These are phyloP conservation scores for Melitaea cinxia DNA, from an alignment of 1,140 invertebrate species.

Conservation along the genomic window DNA sequence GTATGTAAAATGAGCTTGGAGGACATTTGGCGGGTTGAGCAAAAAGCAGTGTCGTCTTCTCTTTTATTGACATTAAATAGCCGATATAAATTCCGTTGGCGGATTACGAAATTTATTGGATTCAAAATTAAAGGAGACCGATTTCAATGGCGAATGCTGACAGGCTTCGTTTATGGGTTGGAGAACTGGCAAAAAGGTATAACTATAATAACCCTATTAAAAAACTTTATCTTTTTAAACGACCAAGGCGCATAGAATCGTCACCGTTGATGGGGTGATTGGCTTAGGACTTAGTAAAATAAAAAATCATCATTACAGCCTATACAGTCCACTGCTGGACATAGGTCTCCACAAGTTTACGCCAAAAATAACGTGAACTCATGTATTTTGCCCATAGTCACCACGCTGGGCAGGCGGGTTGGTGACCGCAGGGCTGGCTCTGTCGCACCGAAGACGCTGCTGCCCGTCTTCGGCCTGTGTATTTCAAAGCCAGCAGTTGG, in stretches of 20 bases:
- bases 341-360: too few relatives aligned
- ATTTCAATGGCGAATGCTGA: constrained; percentile 75
- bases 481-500: too few relatives aligned
- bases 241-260: neutral
- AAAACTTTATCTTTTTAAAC: constrained; percentile 57
- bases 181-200: constrained; percentile 52
- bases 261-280: neutral
- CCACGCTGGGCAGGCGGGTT: too few relatives aligned
- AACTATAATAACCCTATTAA: constrained; percentile 51
- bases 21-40: constrained; percentile 53
- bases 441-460: too few relatives aligned
- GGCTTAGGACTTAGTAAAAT: neutral
- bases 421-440: too few relatives aligned
- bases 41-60: constrained; percentile 58
- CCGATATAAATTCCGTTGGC: constrained; percentile 77
- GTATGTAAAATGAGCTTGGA: constrained; percentile 70
- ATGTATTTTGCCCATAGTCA: too few relatives aligned
- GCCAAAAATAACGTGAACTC: too few relatives aligned
- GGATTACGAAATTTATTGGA: constrained; percentile 78
- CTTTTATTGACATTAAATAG: constrained; percentile 78
- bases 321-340: too few relatives aligned
- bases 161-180: constrained; percentile 68
- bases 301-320: too few relatives aligned
- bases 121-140: constrained; percentile 79
- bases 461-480: too few relatives aligned